Evolutionary conservation across 64 coral and sea anemone species (phyloP).

Genomic region (Montipora sp.): DNA sequence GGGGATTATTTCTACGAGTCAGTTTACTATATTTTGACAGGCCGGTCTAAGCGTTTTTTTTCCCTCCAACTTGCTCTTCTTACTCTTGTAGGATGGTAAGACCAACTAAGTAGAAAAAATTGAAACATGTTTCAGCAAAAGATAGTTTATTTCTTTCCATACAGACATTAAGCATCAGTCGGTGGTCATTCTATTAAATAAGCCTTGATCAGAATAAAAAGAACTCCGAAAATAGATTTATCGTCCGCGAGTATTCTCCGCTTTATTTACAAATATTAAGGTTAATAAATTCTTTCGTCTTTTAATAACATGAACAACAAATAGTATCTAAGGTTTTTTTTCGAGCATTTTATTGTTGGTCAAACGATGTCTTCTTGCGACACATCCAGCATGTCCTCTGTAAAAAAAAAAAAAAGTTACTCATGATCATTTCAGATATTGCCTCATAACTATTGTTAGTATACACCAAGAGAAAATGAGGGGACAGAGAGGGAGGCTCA

Average conservation of each 20-base stretch:
- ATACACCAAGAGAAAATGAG: too few relatives aligned
- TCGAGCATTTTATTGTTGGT: not conserved
- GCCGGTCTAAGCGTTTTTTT: too few relatives aligned
- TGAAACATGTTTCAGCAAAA: constrained; percentile 9
- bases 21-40: too few relatives aligned
- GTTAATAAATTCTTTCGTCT: constrained; percentile 35
- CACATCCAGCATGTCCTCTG: constrained; percentile 76
- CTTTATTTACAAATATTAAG: constrained; percentile 39
- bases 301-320: not conserved
- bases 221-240: constrained; percentile 62
- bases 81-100: too few relatives aligned
- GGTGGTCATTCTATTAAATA: constrained; percentile 45
- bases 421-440: not conserved
- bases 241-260: constrained; percentile 40
- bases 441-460: too few relatives aligned
- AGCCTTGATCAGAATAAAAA: constrained; percentile 36
- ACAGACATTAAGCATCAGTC: constrained; percentile 12
- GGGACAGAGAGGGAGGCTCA: too few relatives aligned
- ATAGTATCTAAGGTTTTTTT: not conserved
- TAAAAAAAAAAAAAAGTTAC: not conserved
- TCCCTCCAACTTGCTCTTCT: too few relatives aligned
- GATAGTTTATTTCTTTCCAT: constrained; percentile 31
- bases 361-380: constrained; percentile 91
- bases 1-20: too few relatives aligned
- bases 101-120: too few relatives aligned